These are phyloP conservation scores for Melinopterus prodromus DNA, from an alignment of 2,888 invertebrate genomes.

Conservation along the genomic window DNA sequence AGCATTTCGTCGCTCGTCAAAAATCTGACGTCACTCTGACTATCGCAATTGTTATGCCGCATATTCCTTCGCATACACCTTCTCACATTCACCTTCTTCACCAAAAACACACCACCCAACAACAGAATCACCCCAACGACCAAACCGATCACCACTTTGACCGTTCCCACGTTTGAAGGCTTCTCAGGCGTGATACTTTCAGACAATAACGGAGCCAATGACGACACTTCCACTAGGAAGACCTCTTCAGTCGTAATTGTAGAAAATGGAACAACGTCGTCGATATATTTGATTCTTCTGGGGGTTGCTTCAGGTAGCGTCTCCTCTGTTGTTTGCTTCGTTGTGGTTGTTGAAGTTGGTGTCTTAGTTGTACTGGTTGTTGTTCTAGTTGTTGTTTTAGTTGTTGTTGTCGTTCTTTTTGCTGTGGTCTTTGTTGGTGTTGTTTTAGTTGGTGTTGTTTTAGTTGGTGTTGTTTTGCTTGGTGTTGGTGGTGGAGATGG, in stretches of 20 bases:
- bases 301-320: background rate
- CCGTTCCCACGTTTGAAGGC: constrained; percentile 18
- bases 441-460: background rate
- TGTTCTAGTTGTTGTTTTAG: constrained; percentile 27
- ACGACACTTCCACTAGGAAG: background rate
- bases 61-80: constrained; percentile 39
- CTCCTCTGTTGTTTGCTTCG: constrained; percentile 14
- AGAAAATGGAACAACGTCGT: constrained; percentile 34
- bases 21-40: constrained; percentile 65
- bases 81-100: constrained; percentile 13
- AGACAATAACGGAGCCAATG: background rate
- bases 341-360: constrained; percentile 13
- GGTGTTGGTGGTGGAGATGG: background rate
- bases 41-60: constrained; percentile 49
- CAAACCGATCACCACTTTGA: constrained; percentile 30
- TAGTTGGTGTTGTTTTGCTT: constrained; percentile 7
- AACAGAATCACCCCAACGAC: constrained; percentile 28
- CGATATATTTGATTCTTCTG: background rate
- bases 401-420: constrained; percentile 11
- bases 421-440: constrained; percentile 29
- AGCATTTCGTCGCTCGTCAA: constrained; percentile 65
- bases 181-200: background rate
- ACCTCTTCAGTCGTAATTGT: background rate
- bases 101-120: constrained; percentile 26
- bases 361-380: constrained; percentile 10